phyloP scores from a whole-genome alignment of 2,113 vertebrate species.

The Pseudois nayaur region DNA sequence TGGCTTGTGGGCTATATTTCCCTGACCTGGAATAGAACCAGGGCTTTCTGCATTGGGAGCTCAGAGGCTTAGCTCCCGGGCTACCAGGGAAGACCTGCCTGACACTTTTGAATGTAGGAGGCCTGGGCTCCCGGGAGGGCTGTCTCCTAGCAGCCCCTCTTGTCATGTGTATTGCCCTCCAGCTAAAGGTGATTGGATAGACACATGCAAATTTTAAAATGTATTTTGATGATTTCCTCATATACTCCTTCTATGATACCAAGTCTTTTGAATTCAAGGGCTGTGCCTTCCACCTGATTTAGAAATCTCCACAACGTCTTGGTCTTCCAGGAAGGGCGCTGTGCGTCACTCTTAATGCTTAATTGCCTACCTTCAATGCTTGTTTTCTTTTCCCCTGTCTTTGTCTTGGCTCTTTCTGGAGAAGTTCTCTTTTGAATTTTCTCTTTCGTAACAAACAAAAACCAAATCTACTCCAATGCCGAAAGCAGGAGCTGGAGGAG shows the following conservation, averaged over 20 bases:
- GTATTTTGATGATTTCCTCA: background rate
- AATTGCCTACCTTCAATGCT: background rate
- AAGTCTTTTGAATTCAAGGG: background rate
- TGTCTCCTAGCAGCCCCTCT: background rate
- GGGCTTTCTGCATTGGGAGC: background rate
- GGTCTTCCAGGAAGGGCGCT: background rate
- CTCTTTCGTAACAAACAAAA: background rate
- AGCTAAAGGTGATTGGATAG: background rate
- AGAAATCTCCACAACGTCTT: background rate
- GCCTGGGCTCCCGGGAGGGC: background rate
- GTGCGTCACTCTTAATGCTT: background rate
- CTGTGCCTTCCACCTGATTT: background rate
- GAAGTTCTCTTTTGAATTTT: background rate
- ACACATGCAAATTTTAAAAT: background rate
- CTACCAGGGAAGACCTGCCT: background rate
- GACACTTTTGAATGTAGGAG: background rate
- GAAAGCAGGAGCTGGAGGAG: background rate
- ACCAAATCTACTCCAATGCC: background rate
- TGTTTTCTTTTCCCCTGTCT: background rate
- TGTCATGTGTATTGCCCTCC: background rate
- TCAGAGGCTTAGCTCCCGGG: background rate
- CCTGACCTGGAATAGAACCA: background rate
- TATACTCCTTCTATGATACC: background rate
- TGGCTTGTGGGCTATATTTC: background rate
- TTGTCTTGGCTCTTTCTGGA: background rate